Evolutionary conservation across 2,113 vertebrate genomes (phyloP).

Genomic region (Rattus norvegicus): DNA sequence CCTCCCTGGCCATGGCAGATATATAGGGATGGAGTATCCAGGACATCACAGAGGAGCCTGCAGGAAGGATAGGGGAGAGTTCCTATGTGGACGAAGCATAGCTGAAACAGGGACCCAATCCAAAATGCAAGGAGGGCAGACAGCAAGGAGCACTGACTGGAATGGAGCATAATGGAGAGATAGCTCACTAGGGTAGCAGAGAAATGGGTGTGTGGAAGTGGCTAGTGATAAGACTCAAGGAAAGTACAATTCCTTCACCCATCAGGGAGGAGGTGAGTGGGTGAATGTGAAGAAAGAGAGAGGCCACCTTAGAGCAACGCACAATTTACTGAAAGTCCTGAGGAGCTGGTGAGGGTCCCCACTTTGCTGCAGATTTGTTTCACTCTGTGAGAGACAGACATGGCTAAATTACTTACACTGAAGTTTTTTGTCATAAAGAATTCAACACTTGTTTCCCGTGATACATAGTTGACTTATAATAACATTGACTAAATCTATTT

Average conservation of each 20-base stretch:
- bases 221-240: not conserved
- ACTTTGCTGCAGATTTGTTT: too few species aligned
- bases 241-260: not conserved
- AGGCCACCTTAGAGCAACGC: not conserved
- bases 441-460: not conserved
- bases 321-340: not conserved
- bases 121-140: not conserved
- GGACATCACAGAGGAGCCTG: not conserved
- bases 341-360: not conserved
- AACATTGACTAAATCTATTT: conserved; percentile 5
- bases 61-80: not conserved
- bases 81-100: rapidly evolving
- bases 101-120: not conserved
- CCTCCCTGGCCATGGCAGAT: not conserved
- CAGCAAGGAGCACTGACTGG: not conserved
- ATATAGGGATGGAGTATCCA: not conserved
- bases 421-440: not conserved
- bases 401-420: not conserved
- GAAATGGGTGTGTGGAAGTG: not conserved
- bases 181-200: not conserved
- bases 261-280: too few species aligned
- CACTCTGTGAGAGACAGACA: not conserved
- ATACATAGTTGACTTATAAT: not conserved
- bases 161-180: not conserved
- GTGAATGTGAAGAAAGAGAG: not conserved